Evolutionary conservation across 2,113 vertebrate species (phyloP).

Genomic region (Istiophorus platypterus): DNA sequence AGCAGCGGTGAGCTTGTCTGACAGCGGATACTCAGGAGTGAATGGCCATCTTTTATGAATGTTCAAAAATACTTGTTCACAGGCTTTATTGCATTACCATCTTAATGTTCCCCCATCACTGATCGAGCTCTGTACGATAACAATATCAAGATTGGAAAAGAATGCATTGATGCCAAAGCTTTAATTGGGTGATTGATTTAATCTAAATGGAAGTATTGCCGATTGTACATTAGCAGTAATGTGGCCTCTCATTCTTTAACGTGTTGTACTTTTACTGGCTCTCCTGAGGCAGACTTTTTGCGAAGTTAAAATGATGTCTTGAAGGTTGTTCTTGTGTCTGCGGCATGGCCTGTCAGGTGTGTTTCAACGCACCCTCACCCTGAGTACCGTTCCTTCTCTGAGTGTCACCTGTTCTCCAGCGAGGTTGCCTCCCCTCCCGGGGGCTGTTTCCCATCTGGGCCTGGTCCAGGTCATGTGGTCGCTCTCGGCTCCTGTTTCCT

Average conservation of each 20-base stretch:
- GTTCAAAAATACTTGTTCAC: constrained; percentile 46
- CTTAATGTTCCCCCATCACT: constrained; percentile 13
- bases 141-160: constrained; percentile 25
- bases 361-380: not conserved
- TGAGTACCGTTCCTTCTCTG: not conserved
- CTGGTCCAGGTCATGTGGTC: constrained; percentile 49
- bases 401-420: constrained; percentile 49
- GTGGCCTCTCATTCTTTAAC: not conserved
- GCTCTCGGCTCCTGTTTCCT: constrained; percentile 57
- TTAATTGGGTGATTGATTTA: constrained; percentile 34
- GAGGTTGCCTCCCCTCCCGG: constrained; percentile 14
- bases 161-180: constrained; percentile 31
- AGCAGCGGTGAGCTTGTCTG: not conserved
- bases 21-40: constrained; percentile 27
- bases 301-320: not conserved
- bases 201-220: not conserved
- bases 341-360: not conserved
- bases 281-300: not conserved
- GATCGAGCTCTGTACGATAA: constrained; percentile 29
- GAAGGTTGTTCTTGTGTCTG: not conserved
- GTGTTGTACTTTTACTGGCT: not conserved
- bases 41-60: constrained; percentile 68
- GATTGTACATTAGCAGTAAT: constrained; percentile 12
- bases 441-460: constrained; percentile 52
- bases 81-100: constrained; percentile 63